Evolutionary conservation across 2,888 invertebrate genomes (phyloP).

Genomic region (Chrysodeixis includens): DNA sequence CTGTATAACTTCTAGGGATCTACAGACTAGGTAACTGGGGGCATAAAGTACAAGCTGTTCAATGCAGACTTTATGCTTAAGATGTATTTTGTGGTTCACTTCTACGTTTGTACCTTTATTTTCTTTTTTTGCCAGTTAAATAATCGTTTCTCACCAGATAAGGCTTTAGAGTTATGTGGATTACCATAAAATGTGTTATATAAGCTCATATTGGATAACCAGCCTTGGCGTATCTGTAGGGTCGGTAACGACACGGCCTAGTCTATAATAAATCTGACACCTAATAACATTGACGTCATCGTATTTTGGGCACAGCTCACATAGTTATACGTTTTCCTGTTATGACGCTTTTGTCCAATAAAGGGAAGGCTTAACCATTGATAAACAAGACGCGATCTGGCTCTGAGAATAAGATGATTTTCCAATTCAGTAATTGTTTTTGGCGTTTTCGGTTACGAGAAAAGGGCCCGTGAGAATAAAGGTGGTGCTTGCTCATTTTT

Average conservation of each 20-base stretch:
- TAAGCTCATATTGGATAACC: neutral
- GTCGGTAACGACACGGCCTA: neutral
- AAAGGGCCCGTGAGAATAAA: slow-evolving; percentile 24
- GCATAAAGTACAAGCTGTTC: neutral
- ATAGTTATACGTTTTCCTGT: slow-evolving; percentile 34
- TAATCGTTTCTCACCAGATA: neutral
- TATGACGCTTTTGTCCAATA: slow-evolving; percentile 20
- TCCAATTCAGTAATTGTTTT: slow-evolving; percentile 10
- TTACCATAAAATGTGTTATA: neutral
- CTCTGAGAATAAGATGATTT: slow-evolving; percentile 22
- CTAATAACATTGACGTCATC: slow-evolving; percentile 28
- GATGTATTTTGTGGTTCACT: neutral
- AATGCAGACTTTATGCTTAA: neutral
- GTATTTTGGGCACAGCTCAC: slow-evolving; percentile 21
- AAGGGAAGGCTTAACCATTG: slow-evolving; percentile 21
- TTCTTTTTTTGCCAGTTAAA: neutral
- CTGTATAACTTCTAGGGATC: slow-evolving; percentile 13
- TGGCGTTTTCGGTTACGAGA: slow-evolving; percentile 17
- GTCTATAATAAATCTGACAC: slow-evolving; percentile 16
- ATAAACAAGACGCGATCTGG: slow-evolving; percentile 10
- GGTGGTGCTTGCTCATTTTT: too few species aligned
- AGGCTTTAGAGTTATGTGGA: neutral
- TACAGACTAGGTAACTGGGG: neutral
- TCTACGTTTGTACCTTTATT: neutral
- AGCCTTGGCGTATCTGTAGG: neutral